Percentiles rank a stretch among this genome's conserved stretches.
These are phyloP conservation scores for Chlorops oryzae DNA, from an alignment of 1,140 invertebrate genomes.

Conservation along the genomic window DNA sequence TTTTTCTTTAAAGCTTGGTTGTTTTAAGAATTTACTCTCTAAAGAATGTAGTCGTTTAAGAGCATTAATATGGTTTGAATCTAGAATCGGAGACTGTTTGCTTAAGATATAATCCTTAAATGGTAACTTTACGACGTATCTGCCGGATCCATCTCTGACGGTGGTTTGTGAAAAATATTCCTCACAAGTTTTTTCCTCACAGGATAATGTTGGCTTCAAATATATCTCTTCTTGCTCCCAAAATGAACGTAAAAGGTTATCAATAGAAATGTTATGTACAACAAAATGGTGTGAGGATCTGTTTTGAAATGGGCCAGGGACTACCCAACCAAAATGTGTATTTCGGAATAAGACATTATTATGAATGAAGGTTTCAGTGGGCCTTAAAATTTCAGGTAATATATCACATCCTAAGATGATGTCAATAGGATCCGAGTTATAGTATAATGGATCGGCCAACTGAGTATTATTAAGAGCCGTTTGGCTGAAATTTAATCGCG, in stretches of 20 bases:
- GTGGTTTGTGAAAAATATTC: too few species aligned
- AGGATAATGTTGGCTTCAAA: too few species aligned
- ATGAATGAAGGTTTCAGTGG: neutral
- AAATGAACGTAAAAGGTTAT: too few species aligned
- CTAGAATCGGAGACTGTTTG: neutral
- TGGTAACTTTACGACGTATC: too few species aligned
- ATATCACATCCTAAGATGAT: conserved; percentile 5
- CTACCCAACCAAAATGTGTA: conserved; percentile 5
- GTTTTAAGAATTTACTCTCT: neutral
- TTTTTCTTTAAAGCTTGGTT: neutral
- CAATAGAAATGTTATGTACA: too few species aligned
- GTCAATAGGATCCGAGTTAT: conserved; percentile 1
- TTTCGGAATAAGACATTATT: conserved; percentile 1
- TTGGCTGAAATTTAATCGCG: too few species aligned
- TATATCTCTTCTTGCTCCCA: too few species aligned
- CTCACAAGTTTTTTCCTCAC: too few species aligned
- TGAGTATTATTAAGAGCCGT: too few species aligned
- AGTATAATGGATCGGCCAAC: conserved; percentile 4
- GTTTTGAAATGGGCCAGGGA: neutral
- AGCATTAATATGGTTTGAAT: neutral
- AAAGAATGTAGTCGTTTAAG: neutral
- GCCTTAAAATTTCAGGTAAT: neutral
- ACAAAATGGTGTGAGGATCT: too few species aligned
- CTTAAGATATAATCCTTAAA: too few species aligned
- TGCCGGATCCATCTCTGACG: too few species aligned